Evolutionary conservation across 2,113 vertebrate species (phyloP).

Genomic region (Tichodroma muraria): DNA sequence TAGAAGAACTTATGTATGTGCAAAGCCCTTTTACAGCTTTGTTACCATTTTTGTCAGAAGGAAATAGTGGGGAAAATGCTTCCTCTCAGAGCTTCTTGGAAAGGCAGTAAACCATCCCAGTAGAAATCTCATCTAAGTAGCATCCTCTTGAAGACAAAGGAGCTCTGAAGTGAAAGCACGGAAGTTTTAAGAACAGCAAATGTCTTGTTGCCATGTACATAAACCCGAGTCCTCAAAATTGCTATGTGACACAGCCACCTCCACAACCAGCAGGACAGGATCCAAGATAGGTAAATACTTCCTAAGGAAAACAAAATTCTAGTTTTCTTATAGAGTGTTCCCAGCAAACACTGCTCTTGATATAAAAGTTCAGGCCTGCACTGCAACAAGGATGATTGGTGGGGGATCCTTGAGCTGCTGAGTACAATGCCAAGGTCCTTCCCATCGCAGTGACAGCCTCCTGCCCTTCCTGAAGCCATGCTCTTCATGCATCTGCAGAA

Average conservation of each 20-base stretch:
- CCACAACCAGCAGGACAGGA: background rate
- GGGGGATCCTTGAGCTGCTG: background rate
- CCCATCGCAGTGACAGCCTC: background rate
- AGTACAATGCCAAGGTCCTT: background rate
- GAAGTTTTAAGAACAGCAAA: background rate
- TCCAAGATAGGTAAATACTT: background rate
- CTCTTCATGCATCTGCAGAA: fast-evolving
- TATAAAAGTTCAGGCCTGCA: background rate
- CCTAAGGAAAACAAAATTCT: background rate
- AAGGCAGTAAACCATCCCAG: background rate
- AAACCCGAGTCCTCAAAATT: background rate
- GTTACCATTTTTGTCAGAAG: background rate
- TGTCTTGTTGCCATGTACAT: background rate
- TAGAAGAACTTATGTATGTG: background rate
- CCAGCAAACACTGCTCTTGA: background rate
- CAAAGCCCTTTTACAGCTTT: background rate
- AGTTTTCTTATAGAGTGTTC: background rate
- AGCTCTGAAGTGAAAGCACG: background rate
- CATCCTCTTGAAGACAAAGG: background rate
- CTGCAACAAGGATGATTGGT: background rate
- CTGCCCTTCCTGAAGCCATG: background rate
- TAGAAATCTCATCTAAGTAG: background rate
- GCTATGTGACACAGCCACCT: background rate
- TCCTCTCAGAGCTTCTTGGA: background rate
- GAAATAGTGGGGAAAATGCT: background rate